A percentile compares a stretch with the other conserved stretches of the same genome.
These are phyloP conservation scores for Drosophila ezoana DNA, from an alignment of 2,888 invertebrate genomes.

Conservation along the genomic window DNA sequence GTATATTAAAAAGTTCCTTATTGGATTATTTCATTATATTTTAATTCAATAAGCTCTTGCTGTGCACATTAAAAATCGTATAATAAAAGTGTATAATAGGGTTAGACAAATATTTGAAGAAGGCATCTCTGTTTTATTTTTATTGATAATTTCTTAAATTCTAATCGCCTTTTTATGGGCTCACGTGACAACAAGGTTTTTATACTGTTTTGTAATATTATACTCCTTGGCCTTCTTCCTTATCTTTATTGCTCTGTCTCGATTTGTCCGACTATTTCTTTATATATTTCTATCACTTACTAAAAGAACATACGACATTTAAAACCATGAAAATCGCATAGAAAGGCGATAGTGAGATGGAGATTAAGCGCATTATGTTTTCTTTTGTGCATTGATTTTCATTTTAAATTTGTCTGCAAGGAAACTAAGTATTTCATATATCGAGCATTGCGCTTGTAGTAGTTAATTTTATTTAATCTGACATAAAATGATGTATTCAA, in stretches of 20 bases:
- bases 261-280: not conserved
- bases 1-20: slow-evolving; percentile 42
- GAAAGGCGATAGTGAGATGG: not conserved
- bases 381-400: not conserved
- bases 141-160: not conserved
- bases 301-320: not conserved
- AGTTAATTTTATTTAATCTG: slow-evolving; percentile 28
- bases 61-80: not conserved
- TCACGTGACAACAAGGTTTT: too few relatives aligned
- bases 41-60: not conserved
- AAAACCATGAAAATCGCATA: slow-evolving; percentile 1
- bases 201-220: too few relatives aligned
- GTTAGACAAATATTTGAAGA: not conserved
- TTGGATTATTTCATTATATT: slow-evolving; percentile 17
- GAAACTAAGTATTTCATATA: not conserved
- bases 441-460: not conserved
- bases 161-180: not conserved
- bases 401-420: not conserved
- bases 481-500: slow-evolving; percentile 18
- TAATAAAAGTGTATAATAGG: not conserved
- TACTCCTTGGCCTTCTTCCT: too few relatives aligned
- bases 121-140: not conserved
- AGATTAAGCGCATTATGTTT: not conserved
- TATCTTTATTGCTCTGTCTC: not conserved
- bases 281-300: not conserved